Evolutionary conservation across 1,140 invertebrate genomes (phyloP).

Genomic region (Sitophilus oryzae): DNA sequence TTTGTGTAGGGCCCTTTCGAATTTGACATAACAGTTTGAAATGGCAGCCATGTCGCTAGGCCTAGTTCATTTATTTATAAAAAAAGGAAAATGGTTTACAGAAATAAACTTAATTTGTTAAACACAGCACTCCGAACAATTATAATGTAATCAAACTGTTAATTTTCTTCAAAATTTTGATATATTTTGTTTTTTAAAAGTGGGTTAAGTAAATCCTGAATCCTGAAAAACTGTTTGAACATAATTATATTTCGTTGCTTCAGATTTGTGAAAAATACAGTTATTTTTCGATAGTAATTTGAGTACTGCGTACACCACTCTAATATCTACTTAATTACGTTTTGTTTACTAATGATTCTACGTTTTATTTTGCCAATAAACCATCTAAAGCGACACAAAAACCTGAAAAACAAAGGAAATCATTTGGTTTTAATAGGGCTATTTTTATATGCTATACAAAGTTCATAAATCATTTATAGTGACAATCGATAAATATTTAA

Average conservation of each 20-base stretch:
- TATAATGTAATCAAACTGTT: neutral
- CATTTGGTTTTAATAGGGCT: too few species aligned
- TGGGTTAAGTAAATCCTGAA: constrained; percentile 32
- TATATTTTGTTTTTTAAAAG: constrained; percentile 22
- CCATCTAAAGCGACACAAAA: too few species aligned
- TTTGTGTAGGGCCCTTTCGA: constrained; percentile 1
- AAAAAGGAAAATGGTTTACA: neutral
- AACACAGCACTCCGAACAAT: neutral
- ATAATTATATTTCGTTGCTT: constrained; percentile 28
- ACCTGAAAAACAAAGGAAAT: too few species aligned
- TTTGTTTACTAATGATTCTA: constrained; percentile 2
- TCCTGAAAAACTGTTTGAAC: constrained; percentile 25
- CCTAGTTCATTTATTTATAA: constrained; percentile 21
- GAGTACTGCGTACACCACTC: neutral
- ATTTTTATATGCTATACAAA: too few species aligned
- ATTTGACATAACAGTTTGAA: constrained; percentile 22
- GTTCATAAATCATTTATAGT: too few species aligned
- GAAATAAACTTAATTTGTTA: neutral
- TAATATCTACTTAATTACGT: neutral
- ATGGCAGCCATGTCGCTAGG: constrained; percentile 36
- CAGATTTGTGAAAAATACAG: neutral
- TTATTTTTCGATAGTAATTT: neutral
- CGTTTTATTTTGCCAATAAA: neutral
- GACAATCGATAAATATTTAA: too few species aligned
- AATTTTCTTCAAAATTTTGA: neutral